A percentile compares a stretch with the other conserved stretches of the same genome.
Evolutionary conservation across 2,797 vertebrate species (phyloP).

Genomic region (Smutsia temminckii): DNA sequence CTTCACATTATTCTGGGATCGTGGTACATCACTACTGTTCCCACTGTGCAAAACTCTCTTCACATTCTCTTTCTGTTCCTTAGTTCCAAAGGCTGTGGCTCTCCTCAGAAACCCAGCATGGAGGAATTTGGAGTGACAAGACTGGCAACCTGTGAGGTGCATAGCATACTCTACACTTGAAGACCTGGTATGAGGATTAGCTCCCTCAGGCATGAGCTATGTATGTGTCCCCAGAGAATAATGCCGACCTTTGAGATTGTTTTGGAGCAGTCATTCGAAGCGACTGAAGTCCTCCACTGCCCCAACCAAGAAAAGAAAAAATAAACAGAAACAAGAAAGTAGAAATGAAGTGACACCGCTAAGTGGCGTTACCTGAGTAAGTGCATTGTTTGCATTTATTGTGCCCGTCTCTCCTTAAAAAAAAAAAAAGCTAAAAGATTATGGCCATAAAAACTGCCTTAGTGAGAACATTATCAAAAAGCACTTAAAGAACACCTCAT

Average conservation of each 20-base stretch:
- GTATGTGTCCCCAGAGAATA: neutral
- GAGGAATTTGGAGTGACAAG: neutral
- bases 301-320: neutral
- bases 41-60: neutral
- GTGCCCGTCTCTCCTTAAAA: neutral
- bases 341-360: neutral
- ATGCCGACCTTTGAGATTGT: neutral
- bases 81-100: neutral
- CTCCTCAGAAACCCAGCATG: slow-evolving; percentile 5
- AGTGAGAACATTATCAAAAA: neutral
- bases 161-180: neutral
- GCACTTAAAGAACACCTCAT: neutral
- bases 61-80: neutral
- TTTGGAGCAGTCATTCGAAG: neutral
- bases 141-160: neutral
- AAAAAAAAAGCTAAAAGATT: neutral
- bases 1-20: neutral
- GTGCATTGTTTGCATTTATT: neutral
- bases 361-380: neutral
- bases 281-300: too few relatives aligned
- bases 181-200: neutral
- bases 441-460: neutral
- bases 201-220: neutral
- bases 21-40: neutral
- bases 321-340: neutral